Conservation (phyloP, 30 jellyfish, hydroid and myxozoan genomes). For the Hydra vulgaris region DNA sequence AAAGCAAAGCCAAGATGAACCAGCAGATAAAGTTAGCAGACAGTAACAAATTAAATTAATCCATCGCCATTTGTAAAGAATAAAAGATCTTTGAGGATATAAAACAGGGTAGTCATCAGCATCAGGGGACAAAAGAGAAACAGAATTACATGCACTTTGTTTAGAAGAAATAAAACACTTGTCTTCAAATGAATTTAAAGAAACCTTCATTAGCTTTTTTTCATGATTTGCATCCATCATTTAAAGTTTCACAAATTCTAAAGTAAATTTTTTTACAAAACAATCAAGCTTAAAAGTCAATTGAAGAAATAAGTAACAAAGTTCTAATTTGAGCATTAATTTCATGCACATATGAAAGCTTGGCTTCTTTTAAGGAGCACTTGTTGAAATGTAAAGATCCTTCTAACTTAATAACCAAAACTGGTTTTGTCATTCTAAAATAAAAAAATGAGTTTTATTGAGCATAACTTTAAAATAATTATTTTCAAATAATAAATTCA, state of each 20-base stretch:
- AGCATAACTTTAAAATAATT: too few relatives aligned
- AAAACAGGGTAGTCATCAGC: background rate
- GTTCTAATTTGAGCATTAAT: background rate
- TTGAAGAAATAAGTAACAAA: background rate
- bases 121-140: background rate
- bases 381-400: conserved; percentile 29
- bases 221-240: background rate
- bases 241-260: background rate
- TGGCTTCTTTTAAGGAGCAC: background rate
- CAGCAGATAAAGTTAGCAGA: conserved; percentile 41
- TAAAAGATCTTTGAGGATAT: conserved; percentile 11
- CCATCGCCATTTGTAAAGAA: conserved; percentile 54
- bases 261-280: background rate
- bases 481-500: too few relatives aligned
- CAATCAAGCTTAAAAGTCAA: background rate
- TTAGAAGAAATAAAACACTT: background rate
- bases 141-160: background rate
- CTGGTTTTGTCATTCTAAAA: conserved; percentile 35
- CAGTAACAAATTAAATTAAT: conserved; percentile 43
- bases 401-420: conserved; percentile 26
- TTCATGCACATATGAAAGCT: background rate
- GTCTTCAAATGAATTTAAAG: conserved; percentile 2
- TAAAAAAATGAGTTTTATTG: background rate
- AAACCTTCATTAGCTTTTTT: background rate
- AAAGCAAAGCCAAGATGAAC: conserved; percentile 55